Evolutionary conservation across 2,797 vertebrate species (phyloP), one percentile per base, ranked within the genome.

Genomic region (Muscicapa comitata): DNA sequence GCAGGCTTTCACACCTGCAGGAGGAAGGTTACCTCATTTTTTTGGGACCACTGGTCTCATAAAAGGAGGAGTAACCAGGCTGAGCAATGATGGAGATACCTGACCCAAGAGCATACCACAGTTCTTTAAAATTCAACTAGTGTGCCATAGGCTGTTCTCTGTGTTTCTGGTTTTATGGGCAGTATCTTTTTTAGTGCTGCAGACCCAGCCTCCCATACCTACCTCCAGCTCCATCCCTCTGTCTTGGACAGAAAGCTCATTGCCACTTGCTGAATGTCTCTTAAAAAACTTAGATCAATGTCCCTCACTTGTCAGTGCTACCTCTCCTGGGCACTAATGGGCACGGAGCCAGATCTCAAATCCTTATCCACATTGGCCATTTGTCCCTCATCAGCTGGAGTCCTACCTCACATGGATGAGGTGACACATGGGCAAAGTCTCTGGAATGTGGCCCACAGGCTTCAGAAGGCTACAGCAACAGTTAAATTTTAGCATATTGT

Each of bases 401-500:
- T 37, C 63, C 67, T 73, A 65, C 48, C 61, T 92, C 48, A 73
- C 48, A 42, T 0, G 0, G 50, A 45, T 68, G 47, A 63, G 54
- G 33, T 35, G 50, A 58, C 72, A 65, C 11, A 45, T 1, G 42
- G 43, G 42, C n/a, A 21, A 94, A 82, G 59, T 26, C 48, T 86
- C 73, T 68, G 73, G 68, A 62, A 83, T 38, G 61, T 79, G 59
- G 45, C 86, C 93, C 72, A 51, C 16, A 57, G 86, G 85, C 79
- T 94, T 95, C 92, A 86, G 86, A 90, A 95, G 83, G 48, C 75
- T 93, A 84, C 88, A 94, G 95, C 80, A 96, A 95, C 5, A 86
- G 96, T 93, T 92, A 96, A 96, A 97, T 95, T 94, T 94, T 95
- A 96, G 74, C 94, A 93, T 90, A 72, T 85, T 95, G 95, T 90